Base-by-base conservation (phyloP, 2,113 vertebrate genomes). In the Oreochromis aureus region DNA sequence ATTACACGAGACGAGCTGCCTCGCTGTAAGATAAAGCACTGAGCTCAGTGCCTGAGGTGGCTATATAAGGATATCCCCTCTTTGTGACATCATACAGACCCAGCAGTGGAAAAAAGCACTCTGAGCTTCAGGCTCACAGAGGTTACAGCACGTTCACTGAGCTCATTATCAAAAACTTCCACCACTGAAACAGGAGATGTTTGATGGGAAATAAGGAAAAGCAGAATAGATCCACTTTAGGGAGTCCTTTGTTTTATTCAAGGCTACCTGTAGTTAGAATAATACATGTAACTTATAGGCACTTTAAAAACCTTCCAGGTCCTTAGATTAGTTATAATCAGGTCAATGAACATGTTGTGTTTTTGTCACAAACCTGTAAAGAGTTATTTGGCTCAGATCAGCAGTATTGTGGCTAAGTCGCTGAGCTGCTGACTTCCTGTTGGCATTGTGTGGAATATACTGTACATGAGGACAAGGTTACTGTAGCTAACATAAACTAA, bases 11-110 rank as follows among this genome's bases (percentile, higher is more conserved):
- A 69, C 12, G 12, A 44, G 66, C 12, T 44, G 66, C 66, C 61
- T 0, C 0, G 0, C n/a, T 30, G 30, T 30, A 30, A 30, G 30
- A 10, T 10, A 4, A 39, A 4, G 8, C 15, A 7, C 15, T 9
- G 51, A 54, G 19, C 19, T 10, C 8, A 2, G 51, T 10, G 51
- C 16, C 51, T 10, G 19, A 54, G 51, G n/a, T 19, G 18, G 9
- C 51, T 9, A 53, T 3, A 10, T 53, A 53, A 53, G 51, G 51
- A n/a, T 19, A n/a, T 53, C 51, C 51, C 18, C 8, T 54, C 51
- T 54, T 19, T 54, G 19, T 54, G 51, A 54, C 51, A 19, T n/a
- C 51, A 54, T 22, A 24, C 12, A 0, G 36, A 10, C 18, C 0
- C 36, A 71, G 2, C 34, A 5, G 63, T 41, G 63, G 63, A 34